These are phyloP conservation scores for Ctenodactylus gundi DNA, from an alignment of 2,113 vertebrate genomes.

Conservation along the genomic window DNA sequence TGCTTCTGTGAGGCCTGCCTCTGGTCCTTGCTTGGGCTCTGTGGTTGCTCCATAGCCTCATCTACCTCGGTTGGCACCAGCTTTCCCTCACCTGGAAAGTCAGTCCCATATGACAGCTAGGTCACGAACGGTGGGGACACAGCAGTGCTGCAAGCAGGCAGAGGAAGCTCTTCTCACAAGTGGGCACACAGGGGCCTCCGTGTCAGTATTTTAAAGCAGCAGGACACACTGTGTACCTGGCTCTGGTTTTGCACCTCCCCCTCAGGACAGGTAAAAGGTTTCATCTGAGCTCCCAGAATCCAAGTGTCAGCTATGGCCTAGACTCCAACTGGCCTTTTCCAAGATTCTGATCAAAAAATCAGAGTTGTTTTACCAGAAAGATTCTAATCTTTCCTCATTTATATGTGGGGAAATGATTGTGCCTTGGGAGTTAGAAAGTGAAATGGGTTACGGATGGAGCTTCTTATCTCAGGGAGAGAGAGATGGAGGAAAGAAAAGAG, in stretches of 20 bases:
- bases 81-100: neutral
- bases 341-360: neutral
- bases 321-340: neutral
- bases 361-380: neutral
- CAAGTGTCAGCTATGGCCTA: neutral
- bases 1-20: neutral
- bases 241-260: neutral
- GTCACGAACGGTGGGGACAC: neutral
- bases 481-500: neutral
- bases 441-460: too few relatives aligned
- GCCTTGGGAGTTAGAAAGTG: neutral
- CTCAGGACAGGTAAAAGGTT: neutral
- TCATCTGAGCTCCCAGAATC: neutral
- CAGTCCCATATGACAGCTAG: neutral
- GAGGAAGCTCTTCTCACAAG: neutral
- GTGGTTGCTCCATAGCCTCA: neutral
- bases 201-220: neutral
- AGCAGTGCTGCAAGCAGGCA: rapidly evolving
- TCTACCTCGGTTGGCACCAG: neutral
- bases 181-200: neutral
- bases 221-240: neutral
- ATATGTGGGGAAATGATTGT: neutral
- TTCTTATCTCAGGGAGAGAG: neutral
- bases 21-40: neutral
- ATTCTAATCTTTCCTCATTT: neutral